Evolutionary conservation across 2,888 invertebrate genomes (phyloP).

Genomic region (Myopa tessellatipennis): DNA sequence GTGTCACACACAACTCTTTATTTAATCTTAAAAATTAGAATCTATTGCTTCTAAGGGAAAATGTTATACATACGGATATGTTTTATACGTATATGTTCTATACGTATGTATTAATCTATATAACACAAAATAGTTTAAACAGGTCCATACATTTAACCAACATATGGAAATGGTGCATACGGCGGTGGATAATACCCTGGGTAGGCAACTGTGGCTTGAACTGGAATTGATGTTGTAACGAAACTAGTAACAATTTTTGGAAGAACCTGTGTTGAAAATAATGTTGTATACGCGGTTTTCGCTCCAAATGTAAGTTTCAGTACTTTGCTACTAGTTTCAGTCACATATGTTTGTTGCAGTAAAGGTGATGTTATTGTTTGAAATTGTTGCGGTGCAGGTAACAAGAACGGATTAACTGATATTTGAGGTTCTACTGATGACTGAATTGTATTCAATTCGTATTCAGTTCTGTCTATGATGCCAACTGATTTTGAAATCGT

Average conservation of each 20-base stretch:
- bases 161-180: constrained; percentile 80
- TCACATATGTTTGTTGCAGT: constrained; percentile 82
- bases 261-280: constrained; percentile 84
- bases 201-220: constrained; percentile 77
- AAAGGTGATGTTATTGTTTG: constrained; percentile 83
- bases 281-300: constrained; percentile 87
- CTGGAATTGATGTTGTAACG: constrained; percentile 82
- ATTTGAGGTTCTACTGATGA: constrained; percentile 36
- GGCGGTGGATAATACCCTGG: constrained; percentile 84
- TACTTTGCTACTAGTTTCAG: constrained; percentile 83
- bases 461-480: constrained; percentile 83
- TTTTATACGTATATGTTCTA: background rate
- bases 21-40: too few relatives aligned
- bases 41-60: too few relatives aligned
- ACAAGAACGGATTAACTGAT: constrained; percentile 67
- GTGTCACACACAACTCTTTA: too few relatives aligned
- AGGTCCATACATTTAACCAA: constrained; percentile 70
- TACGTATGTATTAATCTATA: background rate
- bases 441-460: constrained; percentile 72
- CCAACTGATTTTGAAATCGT: constrained; percentile 84
- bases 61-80: too few relatives aligned
- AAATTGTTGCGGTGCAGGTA: constrained; percentile 75
- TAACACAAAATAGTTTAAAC: background rate
- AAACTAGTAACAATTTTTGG: constrained; percentile 87
- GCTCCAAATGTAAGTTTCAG: constrained; percentile 91